phyloP scores from a whole-genome alignment of 2,113 vertebrate genomes.

The Halcyon senegalensis region DNA sequence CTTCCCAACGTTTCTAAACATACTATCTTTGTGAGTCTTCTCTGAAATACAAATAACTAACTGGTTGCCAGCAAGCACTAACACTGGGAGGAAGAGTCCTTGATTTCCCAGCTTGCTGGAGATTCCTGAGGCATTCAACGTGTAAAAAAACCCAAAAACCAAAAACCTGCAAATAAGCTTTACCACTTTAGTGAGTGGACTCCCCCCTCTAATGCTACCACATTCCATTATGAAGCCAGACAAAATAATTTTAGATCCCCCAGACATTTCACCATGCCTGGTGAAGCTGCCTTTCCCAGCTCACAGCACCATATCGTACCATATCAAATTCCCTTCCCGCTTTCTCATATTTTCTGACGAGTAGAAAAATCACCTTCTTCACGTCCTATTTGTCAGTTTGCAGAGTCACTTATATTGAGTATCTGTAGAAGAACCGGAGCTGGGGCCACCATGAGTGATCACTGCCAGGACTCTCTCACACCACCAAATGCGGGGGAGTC shows the following conservation, averaged over 20 bases:
- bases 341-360: background rate
- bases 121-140: slow-evolving; percentile 4
- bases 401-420: background rate
- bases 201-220: accelerated
- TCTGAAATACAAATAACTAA: slow-evolving; percentile 48
- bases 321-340: background rate
- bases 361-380: background rate
- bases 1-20: slow-evolving; percentile 13
- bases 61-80: slow-evolving; percentile 9
- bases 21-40: background rate
- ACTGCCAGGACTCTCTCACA: background rate
- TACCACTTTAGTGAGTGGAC: slow-evolving; percentile 3
- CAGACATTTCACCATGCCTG: background rate
- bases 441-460: background rate
- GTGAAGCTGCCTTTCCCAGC: background rate
- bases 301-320: background rate
- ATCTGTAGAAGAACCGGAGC: background rate
- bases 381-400: accelerated
- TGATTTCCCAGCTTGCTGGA: slow-evolving; percentile 34
- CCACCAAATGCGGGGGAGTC: background rate
- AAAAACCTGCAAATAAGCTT: background rate
- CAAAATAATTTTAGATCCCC: background rate
- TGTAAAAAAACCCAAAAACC: background rate
- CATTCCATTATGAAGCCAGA: background rate
- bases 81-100: slow-evolving; percentile 38